These are phyloP conservation scores for Anabacerthia variegaticeps DNA, from an alignment of 2,797 vertebrate species.

Conservation along the genomic window DNA sequence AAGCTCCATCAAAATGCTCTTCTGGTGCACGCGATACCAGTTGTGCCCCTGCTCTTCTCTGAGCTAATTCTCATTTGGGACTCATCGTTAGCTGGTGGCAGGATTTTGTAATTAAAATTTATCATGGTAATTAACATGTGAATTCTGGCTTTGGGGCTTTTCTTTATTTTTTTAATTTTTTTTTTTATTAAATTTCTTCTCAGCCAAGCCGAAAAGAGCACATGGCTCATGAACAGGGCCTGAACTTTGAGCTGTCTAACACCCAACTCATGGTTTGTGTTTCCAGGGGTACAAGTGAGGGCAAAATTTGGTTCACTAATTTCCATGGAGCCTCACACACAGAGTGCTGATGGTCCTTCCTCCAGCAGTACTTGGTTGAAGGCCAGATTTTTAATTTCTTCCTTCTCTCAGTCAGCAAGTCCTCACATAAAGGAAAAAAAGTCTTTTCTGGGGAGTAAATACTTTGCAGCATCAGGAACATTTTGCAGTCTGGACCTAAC, in stretches of 20 bases:
- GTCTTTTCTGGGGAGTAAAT: not conserved
- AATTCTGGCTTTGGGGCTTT: not conserved
- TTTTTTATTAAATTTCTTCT: not conserved
- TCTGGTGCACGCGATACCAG: fast-evolving
- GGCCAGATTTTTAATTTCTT: not conserved
- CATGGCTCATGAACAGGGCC: not conserved
- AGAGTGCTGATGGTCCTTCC: not conserved
- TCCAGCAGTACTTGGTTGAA: not conserved
- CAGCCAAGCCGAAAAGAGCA: not conserved
- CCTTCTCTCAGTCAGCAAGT: not conserved
- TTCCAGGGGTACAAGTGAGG: not conserved
- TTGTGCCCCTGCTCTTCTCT: not conserved
- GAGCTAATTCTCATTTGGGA: not conserved
- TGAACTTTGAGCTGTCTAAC: not conserved
- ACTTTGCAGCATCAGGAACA: not conserved
- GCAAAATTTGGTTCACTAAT: not conserved
- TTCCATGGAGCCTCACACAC: not conserved
- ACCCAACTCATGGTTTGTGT: not conserved
- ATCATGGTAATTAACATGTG: not conserved
- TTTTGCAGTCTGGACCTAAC: not conserved
- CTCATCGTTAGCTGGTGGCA: not conserved
- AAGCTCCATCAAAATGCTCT: not conserved
- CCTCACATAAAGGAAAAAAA: not conserved
- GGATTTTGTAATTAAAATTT: not conserved
- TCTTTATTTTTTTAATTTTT: not conserved